Evolutionary conservation across 1,140 invertebrate species (phyloP).

Genomic region (Solenopsis fugax): DNA sequence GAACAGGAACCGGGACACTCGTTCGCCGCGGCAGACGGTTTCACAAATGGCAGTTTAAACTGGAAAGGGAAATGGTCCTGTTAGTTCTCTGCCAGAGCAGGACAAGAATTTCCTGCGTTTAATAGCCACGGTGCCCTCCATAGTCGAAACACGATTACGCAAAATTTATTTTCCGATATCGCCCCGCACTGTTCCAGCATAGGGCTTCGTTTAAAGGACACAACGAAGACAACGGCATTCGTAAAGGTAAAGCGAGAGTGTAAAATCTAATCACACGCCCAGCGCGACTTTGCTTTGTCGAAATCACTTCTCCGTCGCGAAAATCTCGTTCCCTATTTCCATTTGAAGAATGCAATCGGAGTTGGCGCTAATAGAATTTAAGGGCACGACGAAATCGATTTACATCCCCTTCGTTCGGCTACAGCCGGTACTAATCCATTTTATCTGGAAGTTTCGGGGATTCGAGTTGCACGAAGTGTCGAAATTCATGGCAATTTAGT

Average conservation of each 20-base stretch:
- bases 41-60: slow-evolving; percentile 65
- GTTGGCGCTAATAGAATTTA: slow-evolving; percentile 62
- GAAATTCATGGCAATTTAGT: slow-evolving; percentile 49
- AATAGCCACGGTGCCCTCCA: slow-evolving; percentile 41
- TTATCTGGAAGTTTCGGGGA: slow-evolving; percentile 58
- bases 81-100: slow-evolving; percentile 42
- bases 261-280: slow-evolving; percentile 59
- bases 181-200: background rate
- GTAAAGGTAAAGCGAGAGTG: slow-evolving; percentile 59
- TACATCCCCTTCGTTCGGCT: slow-evolving; percentile 61
- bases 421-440: slow-evolving; percentile 69
- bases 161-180: slow-evolving; percentile 63
- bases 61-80: slow-evolving; percentile 52
- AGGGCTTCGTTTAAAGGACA: slow-evolving; percentile 34
- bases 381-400: slow-evolving; percentile 64
- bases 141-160: slow-evolving; percentile 59
- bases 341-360: slow-evolving; percentile 74
- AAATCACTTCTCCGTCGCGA: slow-evolving; percentile 67
- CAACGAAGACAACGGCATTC: slow-evolving; percentile 44
- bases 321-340: slow-evolving; percentile 74
- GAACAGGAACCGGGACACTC: slow-evolving; percentile 59
- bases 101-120: slow-evolving; percentile 64
- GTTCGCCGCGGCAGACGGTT: slow-evolving; percentile 28
- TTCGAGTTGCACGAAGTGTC: slow-evolving; percentile 31
- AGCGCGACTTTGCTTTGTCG: slow-evolving; percentile 60